Evolutionary conservation across 2,888 invertebrate genomes (phyloP).

Genomic region (Camponotus fellah): DNA sequence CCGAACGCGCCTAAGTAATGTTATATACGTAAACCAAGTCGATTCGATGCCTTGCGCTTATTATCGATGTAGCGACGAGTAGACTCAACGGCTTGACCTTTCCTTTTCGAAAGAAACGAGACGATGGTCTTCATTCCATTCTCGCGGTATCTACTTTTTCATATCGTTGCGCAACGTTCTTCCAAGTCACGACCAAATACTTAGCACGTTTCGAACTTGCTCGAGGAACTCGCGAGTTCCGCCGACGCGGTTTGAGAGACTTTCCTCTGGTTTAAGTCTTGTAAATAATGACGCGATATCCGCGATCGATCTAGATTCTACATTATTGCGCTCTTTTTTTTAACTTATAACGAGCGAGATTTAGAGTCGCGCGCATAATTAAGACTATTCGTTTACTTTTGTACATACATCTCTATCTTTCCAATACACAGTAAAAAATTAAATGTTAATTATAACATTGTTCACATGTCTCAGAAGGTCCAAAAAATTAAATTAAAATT

Average conservation of each 20-base stretch:
- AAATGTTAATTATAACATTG: no score
- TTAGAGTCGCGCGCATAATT: background rate
- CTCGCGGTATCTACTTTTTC: constrained; percentile 42
- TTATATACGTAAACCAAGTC: constrained; percentile 35
- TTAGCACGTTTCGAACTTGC: constrained; percentile 30
- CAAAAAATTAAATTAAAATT: no score
- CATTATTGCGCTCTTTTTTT: background rate
- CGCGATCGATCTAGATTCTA: background rate
- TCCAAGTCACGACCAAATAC: constrained; percentile 45
- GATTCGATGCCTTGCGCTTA: constrained; percentile 52
- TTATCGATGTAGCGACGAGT: constrained; percentile 42
- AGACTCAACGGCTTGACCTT: constrained; percentile 32
- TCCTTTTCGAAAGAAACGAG: constrained; percentile 16
- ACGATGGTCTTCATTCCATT: constrained; percentile 21
- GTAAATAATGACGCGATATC: constrained; percentile 24
- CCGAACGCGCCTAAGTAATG: constrained; percentile 11
- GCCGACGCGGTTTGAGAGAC: background rate
- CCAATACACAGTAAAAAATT: background rate
- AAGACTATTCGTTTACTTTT: constrained; percentile 29
- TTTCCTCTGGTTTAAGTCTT: constrained; percentile 1
- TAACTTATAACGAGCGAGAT: constrained; percentile 23
- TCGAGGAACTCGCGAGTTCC: background rate
- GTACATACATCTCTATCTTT: background rate
- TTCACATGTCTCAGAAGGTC: no score
- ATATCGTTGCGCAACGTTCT: constrained; percentile 31